Base-by-base conservation (phyloP, 2,113 vertebrate genomes). In the Vicugna pacos region DNA sequence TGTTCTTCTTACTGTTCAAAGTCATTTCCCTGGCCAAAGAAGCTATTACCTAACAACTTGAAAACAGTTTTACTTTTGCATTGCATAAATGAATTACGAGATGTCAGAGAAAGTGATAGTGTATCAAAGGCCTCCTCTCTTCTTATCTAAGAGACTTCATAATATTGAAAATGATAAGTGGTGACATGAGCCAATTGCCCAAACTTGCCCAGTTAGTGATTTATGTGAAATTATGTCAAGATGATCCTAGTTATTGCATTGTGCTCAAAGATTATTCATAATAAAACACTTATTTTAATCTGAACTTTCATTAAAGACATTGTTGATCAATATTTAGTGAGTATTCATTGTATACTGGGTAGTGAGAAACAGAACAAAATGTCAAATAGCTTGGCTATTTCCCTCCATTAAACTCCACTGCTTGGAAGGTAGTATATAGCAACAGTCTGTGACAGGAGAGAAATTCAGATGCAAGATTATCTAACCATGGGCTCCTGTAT, bases 251-350 rank as follows among this genome's bases (percentile, higher is more conserved):
- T n/a, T 79, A 56, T 52, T 82, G 12, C 32, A 89, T 12, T 83
- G 13, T 89, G 10, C 11, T 77, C 70, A 75, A 94, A 92, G 67
- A 72, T 82, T 56, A 81, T 76, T 83, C n/a, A 9, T 60, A 77
- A 83, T 38, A 88, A 89, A 85, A 77, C 12, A 80, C 52, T 94
- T 48, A 87, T 89, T 97, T 97, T 91, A 85, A 92, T 84, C 14
- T 91, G 56, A 84, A 93, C 91, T 93, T 67, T 91, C n/a, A 91
- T 52, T 79, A 85, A 80, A 77, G 10, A 42, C 30, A 89, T 62
- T 85, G 88, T 75, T 76, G 11, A 76, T 64, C 7, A 76, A 32
- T 88, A 62, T 69, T 96, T 96, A 80, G 69, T 58, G 72, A 84
- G 26, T 58, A 81, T 50, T 82, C 32, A 52, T 60, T 93, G 70